Conservation (phyloP, 1,140 invertebrate genomes). For the Eurosta solidaginis region DNA sequence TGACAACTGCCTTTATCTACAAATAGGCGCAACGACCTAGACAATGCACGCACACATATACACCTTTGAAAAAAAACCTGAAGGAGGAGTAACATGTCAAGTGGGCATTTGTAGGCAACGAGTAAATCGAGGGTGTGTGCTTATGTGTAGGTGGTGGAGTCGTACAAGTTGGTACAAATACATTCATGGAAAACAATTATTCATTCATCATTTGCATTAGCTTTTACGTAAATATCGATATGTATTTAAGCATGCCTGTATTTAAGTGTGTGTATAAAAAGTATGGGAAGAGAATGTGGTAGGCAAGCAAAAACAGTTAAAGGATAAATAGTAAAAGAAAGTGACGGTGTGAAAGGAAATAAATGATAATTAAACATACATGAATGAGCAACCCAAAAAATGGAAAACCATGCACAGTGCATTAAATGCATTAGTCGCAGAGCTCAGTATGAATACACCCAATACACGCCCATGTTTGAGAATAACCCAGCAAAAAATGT, state of each 20-base stretch:
- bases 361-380: conserved; percentile 5
- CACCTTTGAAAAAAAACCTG: not conserved
- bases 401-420: not conserved
- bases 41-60: not conserved
- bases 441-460: no score
- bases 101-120: conserved; percentile 17
- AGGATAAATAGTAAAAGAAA: not conserved
- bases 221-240: not conserved
- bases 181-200: not conserved
- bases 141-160: not conserved
- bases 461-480: no score
- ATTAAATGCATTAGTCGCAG: not conserved
- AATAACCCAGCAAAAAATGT: no score
- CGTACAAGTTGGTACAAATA: not conserved
- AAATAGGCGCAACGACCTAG: not conserved
- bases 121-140: not conserved
- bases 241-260: not conserved
- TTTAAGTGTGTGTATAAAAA: no score
- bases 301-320: not conserved
- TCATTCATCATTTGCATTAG: conserved; percentile 26
- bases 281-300: not conserved
- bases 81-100: not conserved
- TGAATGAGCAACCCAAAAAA: not conserved
- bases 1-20: no score
- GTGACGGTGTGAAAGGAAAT: conserved; percentile 7